Conservation (phyloP, 2,797 vertebrate species). For the Furcifer pardalis region DNA sequence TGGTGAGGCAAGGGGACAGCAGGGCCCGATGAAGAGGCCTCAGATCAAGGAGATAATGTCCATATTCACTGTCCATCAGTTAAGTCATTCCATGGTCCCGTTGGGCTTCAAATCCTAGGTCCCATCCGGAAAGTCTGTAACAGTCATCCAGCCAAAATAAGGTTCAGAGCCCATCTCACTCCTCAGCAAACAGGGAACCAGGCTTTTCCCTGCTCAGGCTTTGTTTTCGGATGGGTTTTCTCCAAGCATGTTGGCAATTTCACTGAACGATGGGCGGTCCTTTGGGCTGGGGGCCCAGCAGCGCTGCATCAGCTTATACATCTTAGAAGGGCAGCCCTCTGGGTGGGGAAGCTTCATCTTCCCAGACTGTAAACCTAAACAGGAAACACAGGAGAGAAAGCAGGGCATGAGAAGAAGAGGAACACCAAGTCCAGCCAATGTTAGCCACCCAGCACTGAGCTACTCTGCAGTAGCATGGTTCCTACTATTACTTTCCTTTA, state of each 20-base stretch:
- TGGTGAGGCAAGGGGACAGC: neutral
- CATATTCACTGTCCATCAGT: neutral
- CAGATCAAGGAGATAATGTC: neutral
- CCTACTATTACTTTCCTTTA: neutral
- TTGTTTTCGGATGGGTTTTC: conserved; percentile 90
- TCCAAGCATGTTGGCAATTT: conserved; percentile 85
- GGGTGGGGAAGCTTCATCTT: conserved; percentile 85
- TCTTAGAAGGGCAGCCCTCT: conserved; percentile 88
- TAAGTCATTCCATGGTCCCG: conserved; percentile 26
- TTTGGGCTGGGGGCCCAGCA: conserved; percentile 94
- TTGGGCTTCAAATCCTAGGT: neutral
- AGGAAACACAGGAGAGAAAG: neutral
- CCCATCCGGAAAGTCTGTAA: conserved; percentile 26
- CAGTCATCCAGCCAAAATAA: conserved; percentile 6
- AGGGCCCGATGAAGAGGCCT: neutral
- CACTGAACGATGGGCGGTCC: conserved; percentile 94
- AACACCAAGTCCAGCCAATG: neutral
- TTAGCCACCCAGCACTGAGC: neutral
- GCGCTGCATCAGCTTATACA: conserved; percentile 91
- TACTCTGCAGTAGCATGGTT: neutral
- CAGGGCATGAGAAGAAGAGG: neutral
- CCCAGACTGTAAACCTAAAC: conserved; percentile 87
- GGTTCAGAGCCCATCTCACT: conserved; percentile 23
- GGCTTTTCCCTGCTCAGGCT: conserved; percentile 78
- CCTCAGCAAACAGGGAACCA: conserved; percentile 13